Percentiles rank a stretch among this genome's conserved stretches.
phyloP scores from a whole-genome alignment of 2,888 invertebrate genomes.

The Caenorhabditis sp. region DNA sequence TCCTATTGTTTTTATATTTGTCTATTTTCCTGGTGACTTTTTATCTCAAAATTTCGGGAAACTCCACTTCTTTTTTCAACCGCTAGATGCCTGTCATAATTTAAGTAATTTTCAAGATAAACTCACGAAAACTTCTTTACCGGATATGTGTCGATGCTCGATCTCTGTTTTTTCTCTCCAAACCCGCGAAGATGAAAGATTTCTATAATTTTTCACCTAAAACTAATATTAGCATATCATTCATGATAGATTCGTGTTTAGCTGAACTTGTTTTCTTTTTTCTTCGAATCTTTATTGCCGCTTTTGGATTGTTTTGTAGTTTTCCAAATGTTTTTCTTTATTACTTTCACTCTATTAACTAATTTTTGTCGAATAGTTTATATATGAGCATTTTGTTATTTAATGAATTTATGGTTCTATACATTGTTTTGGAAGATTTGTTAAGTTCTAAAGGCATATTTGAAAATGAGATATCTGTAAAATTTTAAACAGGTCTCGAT shows the following conservation, averaged over 20 bases:
- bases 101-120: not conserved
- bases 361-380: constrained; percentile 1
- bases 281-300: not conserved
- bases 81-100: constrained; percentile 1
- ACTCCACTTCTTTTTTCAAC: not conserved
- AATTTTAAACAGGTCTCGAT: not conserved
- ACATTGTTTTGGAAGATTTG: not conserved
- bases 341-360: not conserved
- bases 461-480: not conserved
- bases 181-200: not conserved
- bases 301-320: not conserved
- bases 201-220: not conserved
- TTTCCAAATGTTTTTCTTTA: not conserved
- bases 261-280: not conserved
- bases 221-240: constrained; percentile 5
- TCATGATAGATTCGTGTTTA: constrained; percentile 11
- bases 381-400: constrained; percentile 2
- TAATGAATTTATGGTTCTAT: not conserved
- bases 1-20: not conserved
- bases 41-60: not conserved
- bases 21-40: not conserved
- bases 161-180: constrained; percentile 2
- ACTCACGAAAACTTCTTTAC: not conserved
- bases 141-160: constrained; percentile 7
- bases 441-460: not conserved